Evolutionary conservation across 2,113 vertebrate genomes (phyloP).

Genomic region (Mobula hypostoma): DNA sequence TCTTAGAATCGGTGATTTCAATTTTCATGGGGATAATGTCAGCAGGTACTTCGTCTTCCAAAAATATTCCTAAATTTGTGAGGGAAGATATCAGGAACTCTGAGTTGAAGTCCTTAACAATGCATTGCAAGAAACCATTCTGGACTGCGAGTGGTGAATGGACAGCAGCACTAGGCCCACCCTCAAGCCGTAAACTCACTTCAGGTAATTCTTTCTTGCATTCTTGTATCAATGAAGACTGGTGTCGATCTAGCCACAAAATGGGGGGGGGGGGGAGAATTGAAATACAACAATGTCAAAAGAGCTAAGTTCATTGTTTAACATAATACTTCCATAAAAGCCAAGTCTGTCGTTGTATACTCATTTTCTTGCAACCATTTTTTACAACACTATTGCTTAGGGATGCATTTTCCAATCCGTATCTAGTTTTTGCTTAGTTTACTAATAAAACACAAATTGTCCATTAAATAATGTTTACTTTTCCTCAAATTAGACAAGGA

Average conservation of each 20-base stretch:
- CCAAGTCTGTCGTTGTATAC: not conserved
- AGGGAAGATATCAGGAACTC: constrained; percentile 84
- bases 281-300: not conserved
- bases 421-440: not conserved
- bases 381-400: not conserved
- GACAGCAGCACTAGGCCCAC: constrained; percentile 71
- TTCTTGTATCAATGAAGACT: not conserved
- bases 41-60: constrained; percentile 79
- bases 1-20: constrained; percentile 74
- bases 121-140: constrained; percentile 89
- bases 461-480: not conserved
- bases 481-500: not conserved
- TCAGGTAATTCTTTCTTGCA: constrained; percentile 63
- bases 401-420: too few relatives aligned
- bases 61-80: constrained; percentile 81
- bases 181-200: constrained; percentile 80
- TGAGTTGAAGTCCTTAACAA: constrained; percentile 75
- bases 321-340: not conserved
- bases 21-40: constrained; percentile 95
- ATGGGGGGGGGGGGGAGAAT: too few relatives aligned
- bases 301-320: not conserved
- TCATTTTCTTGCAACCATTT: not conserved
- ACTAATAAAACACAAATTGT: not conserved
- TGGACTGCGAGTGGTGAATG: constrained; percentile 80
- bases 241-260: constrained; percentile 5